These are phyloP conservation scores for Corbicula japonica DNA, from an alignment of 2,888 invertebrate species.

Conservation along the genomic window DNA sequence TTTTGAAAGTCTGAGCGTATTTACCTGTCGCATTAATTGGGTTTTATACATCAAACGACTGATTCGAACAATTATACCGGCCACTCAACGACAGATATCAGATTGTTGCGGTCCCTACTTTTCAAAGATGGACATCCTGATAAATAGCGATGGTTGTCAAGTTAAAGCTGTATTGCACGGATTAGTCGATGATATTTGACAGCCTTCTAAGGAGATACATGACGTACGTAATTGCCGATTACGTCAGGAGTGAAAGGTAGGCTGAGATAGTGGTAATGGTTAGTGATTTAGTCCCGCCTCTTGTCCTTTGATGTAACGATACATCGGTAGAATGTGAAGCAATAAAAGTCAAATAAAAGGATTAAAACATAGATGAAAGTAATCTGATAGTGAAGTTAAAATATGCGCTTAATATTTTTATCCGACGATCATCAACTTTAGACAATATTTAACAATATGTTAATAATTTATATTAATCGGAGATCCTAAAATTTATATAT, in stretches of 20 bases:
- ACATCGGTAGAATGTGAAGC: constrained; percentile 2
- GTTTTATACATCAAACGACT: constrained; percentile 76
- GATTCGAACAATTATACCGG: constrained; percentile 29
- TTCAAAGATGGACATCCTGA: not conserved
- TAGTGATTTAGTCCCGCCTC: constrained; percentile 15
- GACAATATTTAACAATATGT: too few species aligned
- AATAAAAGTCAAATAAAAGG: too few species aligned
- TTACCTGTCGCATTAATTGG: constrained; percentile 81
- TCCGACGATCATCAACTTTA: too few species aligned
- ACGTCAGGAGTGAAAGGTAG: constrained; percentile 2
- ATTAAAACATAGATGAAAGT: not conserved
- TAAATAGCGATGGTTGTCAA: constrained; percentile 30
- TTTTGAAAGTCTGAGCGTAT: constrained; percentile 71
- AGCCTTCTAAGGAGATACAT: constrained; percentile 19
- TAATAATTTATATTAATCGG: too few species aligned
- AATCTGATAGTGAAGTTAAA: too few species aligned
- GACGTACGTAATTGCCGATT: constrained; percentile 18
- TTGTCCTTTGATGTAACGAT: not conserved
- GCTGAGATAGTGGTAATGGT: constrained; percentile 21
- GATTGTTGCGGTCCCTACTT: constrained; percentile 6
- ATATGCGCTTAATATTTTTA: too few species aligned
- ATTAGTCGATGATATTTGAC: constrained; percentile 17
- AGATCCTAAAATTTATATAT: too few species aligned
- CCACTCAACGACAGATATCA: constrained; percentile 21
- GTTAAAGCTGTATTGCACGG: constrained; percentile 30